Conservation (phyloP, 2,797 vertebrate species). For the Selene dorsalis region DNA sequence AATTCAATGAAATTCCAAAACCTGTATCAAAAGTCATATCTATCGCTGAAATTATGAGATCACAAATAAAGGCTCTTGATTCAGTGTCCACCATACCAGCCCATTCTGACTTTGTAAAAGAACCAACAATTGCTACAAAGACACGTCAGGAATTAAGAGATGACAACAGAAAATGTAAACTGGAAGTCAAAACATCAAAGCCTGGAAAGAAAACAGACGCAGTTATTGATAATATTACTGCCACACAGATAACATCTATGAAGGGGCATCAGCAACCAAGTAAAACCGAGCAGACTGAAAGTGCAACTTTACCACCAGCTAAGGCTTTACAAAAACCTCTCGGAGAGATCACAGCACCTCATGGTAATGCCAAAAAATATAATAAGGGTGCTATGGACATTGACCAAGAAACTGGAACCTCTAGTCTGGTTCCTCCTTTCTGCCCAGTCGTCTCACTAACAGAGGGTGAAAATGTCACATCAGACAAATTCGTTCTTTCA, state of each 20-base stretch:
- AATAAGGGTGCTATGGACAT: conserved; percentile 40
- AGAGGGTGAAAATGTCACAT: conserved; percentile 18
- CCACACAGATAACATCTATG: conserved; percentile 55
- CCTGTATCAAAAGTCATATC: conserved; percentile 68
- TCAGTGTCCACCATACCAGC: conserved; percentile 7
- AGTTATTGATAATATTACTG: conserved; percentile 12
- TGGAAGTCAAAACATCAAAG: conserved; percentile 18
- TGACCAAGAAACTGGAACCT: conserved; percentile 30
- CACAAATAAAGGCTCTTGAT: conserved; percentile 75
- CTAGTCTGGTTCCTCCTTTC: conserved; percentile 9
- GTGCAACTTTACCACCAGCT: conserved; percentile 23
- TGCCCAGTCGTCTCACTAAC: conserved; percentile 14
- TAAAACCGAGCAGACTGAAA: conserved; percentile 37
- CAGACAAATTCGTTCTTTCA: not conserved
- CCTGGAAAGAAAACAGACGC: conserved; percentile 15
- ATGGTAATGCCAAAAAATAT: conserved; percentile 17
- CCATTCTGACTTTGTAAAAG: conserved; percentile 25
- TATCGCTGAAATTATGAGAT: conserved; percentile 73
- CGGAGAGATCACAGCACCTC: conserved; percentile 12
- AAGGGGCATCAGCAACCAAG: conserved; percentile 60
- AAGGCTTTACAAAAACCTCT: conserved; percentile 43
- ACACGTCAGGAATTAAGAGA: conserved; percentile 40
- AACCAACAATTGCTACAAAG: conserved; percentile 11
- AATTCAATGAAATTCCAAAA: conserved; percentile 55
- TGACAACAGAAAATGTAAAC: conserved; percentile 17